Evolutionary conservation across 2,113 vertebrate species (phyloP), one percentile per base, ranked within the genome.

Genomic region (Cathartes aura): DNA sequence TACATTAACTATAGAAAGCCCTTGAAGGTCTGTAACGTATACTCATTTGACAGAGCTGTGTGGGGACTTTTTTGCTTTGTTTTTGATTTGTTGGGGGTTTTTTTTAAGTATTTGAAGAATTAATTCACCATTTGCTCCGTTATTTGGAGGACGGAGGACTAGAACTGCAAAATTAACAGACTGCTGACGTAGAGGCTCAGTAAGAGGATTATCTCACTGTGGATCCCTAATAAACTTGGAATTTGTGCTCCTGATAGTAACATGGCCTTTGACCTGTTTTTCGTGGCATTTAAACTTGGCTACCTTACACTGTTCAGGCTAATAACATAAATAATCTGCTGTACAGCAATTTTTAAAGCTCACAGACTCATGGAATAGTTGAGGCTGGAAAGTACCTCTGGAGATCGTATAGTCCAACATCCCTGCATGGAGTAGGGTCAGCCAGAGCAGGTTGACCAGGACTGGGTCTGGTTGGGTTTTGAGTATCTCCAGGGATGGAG

Each of bases 351-450:
- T 72, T n/a, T 79, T 47, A 71, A 52, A 45, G 45, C 21, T 79
- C 38, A 17, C 21, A 30, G 29, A 48, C n/a, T 56, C 42, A 42
- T 48, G 50, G 30, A 48, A 56, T 14, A 63, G 34, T 55, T 47
- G 58, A 72, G 56, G 66, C 47, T n/a, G 48, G 56, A 47, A 40
- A 29, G 26, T 18, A 47, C 22, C 18, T 38, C 19, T 79, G 64
- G 32, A 59, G 47, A 47, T 18, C 1, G 0, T 21, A 22, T 4
- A 29, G 48, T n/a, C 42, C 64, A 53, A 45, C 2, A 3, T 6
- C 9, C 14, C 42, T 55, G 19, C 0, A 1, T 40, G 40, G 29
- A 34, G 29, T 34, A 53, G 66, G 5, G 40, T 62, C 40, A 34
- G 66, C 29, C 64, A 43, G 36, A 70, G 55, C 43, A 70, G 47